phyloP scores from a whole-genome alignment of 2,888 invertebrate species.

The Nasonovia ribisnigri region DNA sequence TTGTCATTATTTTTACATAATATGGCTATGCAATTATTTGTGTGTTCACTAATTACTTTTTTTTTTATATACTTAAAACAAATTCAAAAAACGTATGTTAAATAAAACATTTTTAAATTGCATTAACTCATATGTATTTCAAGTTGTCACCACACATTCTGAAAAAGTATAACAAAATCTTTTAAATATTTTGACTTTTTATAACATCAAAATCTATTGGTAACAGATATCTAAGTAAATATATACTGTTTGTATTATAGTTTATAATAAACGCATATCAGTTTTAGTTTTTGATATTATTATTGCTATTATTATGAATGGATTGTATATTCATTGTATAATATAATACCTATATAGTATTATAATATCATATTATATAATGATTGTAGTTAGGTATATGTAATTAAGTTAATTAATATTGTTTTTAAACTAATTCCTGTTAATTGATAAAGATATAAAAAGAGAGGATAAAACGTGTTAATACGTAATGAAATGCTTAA shows the following conservation, averaged over 20 bases:
- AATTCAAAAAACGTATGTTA: not conserved
- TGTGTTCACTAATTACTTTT: not conserved
- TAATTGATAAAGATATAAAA: not conserved
- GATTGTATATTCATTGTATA: too few species aligned
- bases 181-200: not conserved
- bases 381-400: not conserved
- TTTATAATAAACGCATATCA: not conserved
- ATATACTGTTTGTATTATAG: not conserved
- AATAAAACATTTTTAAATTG: not conserved
- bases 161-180: not conserved
- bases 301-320: too few species aligned
- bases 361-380: not conserved
- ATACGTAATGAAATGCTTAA: not conserved
- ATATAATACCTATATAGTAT: too few species aligned
- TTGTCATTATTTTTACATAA: not conserved
- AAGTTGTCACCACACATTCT: not conserved
- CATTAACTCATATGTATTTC: too few species aligned
- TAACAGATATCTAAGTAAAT: not conserved
- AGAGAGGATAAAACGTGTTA: not conserved
- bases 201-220: not conserved
- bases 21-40: not conserved
- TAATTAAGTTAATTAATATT: not conserved
- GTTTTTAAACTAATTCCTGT: not conserved
- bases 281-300: not conserved
- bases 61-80: not conserved